These are phyloP conservation scores for Rallus limicola DNA, from an alignment of 2,113 vertebrate species.

Conservation along the genomic window DNA sequence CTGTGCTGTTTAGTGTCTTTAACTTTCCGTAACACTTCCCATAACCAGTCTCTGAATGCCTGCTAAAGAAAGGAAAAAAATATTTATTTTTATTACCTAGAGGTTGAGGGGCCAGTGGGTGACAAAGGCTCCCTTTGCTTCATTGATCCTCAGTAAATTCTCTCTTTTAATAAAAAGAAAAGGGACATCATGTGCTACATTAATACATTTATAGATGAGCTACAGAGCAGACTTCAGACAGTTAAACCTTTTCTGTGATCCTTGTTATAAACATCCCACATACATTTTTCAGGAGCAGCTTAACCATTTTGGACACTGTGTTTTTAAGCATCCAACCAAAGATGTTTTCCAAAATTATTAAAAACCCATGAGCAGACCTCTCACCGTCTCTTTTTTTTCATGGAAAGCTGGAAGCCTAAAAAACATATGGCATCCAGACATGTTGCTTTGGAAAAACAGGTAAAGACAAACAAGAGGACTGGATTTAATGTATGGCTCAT, in stretches of 20 bases:
- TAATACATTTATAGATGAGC: not conserved
- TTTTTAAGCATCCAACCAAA: not conserved
- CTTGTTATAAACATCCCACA: not conserved
- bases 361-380: not conserved
- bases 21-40: not conserved
- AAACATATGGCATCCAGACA: not conserved
- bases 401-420: not conserved
- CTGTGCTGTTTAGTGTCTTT: not conserved
- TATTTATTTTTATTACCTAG: not conserved
- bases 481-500: not conserved
- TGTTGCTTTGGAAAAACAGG: not conserved
- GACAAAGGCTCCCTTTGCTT: not conserved
- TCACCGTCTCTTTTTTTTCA: not conserved
- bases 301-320: not conserved
- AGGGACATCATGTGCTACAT: not conserved
- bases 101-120: not conserved
- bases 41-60: not conserved
- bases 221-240: accelerated
- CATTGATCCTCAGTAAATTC: not conserved
- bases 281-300: not conserved
- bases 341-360: not conserved
- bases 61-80: not conserved
- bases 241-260: not conserved
- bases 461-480: not conserved
- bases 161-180: not conserved